phyloP scores from a whole-genome alignment of 2,888 invertebrate genomes.

The Rhorus exstirpatorius region DNA sequence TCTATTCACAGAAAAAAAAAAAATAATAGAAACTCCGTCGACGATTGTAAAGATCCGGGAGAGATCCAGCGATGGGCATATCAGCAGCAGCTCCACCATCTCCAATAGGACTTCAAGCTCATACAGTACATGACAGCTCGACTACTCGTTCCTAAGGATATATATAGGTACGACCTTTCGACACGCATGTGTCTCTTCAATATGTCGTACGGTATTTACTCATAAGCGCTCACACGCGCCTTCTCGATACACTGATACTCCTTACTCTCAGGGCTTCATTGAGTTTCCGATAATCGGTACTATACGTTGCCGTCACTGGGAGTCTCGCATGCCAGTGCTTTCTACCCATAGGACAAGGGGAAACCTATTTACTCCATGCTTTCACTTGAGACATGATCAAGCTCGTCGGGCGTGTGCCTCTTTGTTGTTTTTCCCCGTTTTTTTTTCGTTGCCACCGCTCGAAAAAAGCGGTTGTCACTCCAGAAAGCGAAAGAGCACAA shows the following conservation, averaged over 20 bases:
- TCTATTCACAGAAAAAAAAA: constrained; percentile 56
- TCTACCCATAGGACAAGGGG: constrained; percentile 23
- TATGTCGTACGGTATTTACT: neutral
- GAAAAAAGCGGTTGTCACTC: constrained; percentile 57
- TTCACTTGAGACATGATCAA: constrained; percentile 66
- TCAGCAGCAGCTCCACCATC: constrained; percentile 37
- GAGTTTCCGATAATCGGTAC: constrained; percentile 41
- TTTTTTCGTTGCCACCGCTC: constrained; percentile 32
- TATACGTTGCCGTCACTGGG: constrained; percentile 10
- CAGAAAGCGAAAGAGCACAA: constrained; percentile 19
- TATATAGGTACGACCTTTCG: neutral
- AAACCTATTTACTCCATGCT: constrained; percentile 62
- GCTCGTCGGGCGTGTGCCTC: constrained; percentile 42
- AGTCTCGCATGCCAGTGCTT: constrained; percentile 9
- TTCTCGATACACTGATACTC: constrained; percentile 3
- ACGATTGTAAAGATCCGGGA: constrained; percentile 35
- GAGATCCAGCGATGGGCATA: constrained; percentile 14
- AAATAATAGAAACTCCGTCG: constrained; percentile 40
- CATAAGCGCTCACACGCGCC: neutral
- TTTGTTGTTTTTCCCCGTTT: constrained; percentile 33
- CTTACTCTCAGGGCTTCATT: constrained; percentile 11
- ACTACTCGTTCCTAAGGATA: constrained; percentile 8
- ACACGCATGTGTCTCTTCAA: neutral
- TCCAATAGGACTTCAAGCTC: constrained; percentile 31
- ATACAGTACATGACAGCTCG: constrained; percentile 24